Percentiles rank a stretch among this genome's conserved stretches.
phyloP scores from a whole-genome alignment of 1,140 invertebrate species.

The Sycobia sp. region DNA sequence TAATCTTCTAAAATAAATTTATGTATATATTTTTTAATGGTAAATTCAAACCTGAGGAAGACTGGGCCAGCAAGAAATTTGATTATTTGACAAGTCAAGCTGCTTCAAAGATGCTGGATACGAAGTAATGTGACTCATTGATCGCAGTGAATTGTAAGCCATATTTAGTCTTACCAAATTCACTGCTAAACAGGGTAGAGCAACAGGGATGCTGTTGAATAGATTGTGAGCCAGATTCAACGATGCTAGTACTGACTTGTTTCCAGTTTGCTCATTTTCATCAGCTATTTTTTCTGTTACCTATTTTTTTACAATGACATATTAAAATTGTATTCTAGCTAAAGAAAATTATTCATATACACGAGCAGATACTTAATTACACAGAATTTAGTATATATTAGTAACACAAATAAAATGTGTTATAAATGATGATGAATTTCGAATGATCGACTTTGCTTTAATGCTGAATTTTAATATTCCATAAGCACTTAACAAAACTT shows the following conservation, averaged over 20 bases:
- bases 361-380: no score
- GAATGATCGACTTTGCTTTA: no score
- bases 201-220: constrained; percentile 83
- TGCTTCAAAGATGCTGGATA: constrained; percentile 89
- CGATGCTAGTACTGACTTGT: constrained; percentile 68
- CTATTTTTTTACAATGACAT: no score
- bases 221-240: constrained; percentile 91
- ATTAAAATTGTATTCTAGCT: no score
- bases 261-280: constrained; percentile 50
- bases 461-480: no score
- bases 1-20: no score
- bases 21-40: not conserved
- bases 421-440: no score
- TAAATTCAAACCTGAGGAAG: constrained; percentile 68
- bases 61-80: constrained; percentile 86
- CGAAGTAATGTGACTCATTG: constrained; percentile 87
- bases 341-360: no score
- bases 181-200: constrained; percentile 87
- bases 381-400: no score
- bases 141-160: constrained; percentile 83
- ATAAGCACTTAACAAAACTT: no score
- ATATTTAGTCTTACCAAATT: constrained; percentile 87
- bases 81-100: constrained; percentile 91
- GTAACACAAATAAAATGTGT: no score
- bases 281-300: constrained; percentile 71